Percentiles rank a stretch among this genome's conserved stretches.
Evolutionary conservation across 2,888 invertebrate genomes (phyloP).

Genomic region (Tillus elongatus): DNA sequence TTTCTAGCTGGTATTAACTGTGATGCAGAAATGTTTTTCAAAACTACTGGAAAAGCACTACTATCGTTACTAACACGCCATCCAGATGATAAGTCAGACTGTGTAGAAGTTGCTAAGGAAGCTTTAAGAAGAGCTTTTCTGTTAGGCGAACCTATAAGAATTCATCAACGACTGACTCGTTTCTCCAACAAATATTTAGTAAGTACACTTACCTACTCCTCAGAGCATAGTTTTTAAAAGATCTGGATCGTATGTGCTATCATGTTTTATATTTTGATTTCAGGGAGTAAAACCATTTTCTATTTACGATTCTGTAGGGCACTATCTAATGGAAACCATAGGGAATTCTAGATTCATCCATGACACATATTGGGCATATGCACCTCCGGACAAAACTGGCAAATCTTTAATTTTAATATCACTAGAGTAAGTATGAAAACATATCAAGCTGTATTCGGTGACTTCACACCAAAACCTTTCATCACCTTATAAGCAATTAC

Average conservation of each 20-base stretch:
- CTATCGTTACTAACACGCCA: conserved; percentile 54
- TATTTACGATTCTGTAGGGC: conserved; percentile 59
- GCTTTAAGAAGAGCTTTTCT: conserved; percentile 55
- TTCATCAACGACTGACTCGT: conserved; percentile 59
- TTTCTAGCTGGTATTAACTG: conserved; percentile 41
- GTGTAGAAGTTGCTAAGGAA: conserved; percentile 57
- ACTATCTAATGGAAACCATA: conserved; percentile 54
- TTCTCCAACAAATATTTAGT: conserved; percentile 58
- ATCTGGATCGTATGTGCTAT: too few species aligned
- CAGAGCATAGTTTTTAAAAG: too few species aligned
- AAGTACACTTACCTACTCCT: conserved; percentile 24
- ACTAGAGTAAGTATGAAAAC: conserved; percentile 48
- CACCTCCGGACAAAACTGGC: conserved; percentile 51
- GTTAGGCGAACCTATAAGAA: conserved; percentile 54
- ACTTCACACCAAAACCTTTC: too few species aligned
- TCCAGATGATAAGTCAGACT: conserved; percentile 48
- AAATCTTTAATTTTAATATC: conserved; percentile 60
- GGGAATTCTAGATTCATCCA: conserved; percentile 56
- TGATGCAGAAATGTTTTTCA: conserved; percentile 61
- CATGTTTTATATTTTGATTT: too few species aligned
- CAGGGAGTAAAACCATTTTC: conserved; percentile 69
- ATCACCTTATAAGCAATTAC: too few species aligned
- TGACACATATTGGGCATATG: conserved; percentile 64
- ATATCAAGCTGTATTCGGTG: conserved; percentile 6
- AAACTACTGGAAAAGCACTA: conserved; percentile 58